Evolutionary conservation across 2,888 invertebrate species (phyloP).

Genomic region (Pristionchus exspectatus): DNA sequence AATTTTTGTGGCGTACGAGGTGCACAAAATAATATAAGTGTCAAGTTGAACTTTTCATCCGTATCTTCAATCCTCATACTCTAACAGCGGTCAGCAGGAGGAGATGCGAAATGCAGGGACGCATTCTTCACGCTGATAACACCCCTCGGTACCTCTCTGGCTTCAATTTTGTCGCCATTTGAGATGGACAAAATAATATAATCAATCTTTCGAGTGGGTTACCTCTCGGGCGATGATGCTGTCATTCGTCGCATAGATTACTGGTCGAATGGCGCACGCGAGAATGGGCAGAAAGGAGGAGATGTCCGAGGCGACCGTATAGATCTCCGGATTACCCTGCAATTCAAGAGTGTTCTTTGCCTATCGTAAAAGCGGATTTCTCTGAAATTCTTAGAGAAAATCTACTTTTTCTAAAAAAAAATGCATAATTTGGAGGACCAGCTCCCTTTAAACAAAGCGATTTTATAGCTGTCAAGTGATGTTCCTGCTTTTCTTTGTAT

Average conservation of each 20-base stretch:
- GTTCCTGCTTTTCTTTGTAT: too few species aligned
- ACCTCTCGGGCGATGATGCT: slow-evolving; percentile 68
- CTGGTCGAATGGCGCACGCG: slow-evolving; percentile 67
- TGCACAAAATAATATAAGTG: not conserved
- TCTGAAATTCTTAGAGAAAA: too few species aligned
- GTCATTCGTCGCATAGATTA: slow-evolving; percentile 69
- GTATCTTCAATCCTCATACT: too few species aligned
- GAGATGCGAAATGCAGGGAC: not conserved
- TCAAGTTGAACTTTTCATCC: too few species aligned
- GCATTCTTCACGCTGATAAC: not conserved
- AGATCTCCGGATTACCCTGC: slow-evolving; percentile 58
- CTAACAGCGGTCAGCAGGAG: too few species aligned
- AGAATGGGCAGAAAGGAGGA: slow-evolving; percentile 70
- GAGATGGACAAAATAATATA: too few species aligned
- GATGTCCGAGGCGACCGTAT: slow-evolving; percentile 67
- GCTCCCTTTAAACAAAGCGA: too few species aligned
- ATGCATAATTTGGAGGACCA: too few species aligned
- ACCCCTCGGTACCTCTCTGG: not conserved
- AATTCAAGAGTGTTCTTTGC: not conserved
- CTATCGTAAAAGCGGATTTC: too few species aligned
- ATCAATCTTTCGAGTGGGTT: not conserved
- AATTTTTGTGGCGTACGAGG: not conserved
- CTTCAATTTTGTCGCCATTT: too few species aligned
- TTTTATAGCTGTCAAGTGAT: not conserved
- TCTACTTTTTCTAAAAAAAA: too few species aligned